Evolutionary conservation across 2,797 vertebrate genomes (phyloP), one percentile per base, ranked within the genome.

Genomic region (Labroides dimidiatus): DNA sequence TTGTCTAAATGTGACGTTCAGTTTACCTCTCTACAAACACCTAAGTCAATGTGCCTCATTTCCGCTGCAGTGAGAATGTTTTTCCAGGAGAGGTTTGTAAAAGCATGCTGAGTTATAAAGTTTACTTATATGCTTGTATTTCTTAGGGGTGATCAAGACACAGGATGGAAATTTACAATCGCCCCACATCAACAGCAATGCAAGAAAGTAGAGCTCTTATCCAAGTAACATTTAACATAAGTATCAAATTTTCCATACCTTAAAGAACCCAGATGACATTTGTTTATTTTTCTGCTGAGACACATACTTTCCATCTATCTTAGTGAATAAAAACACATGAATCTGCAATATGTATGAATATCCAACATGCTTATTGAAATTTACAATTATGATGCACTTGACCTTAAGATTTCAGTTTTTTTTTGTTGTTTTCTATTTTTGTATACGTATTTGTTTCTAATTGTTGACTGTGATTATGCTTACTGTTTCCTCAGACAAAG

Each of bases 61-160:
- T 73, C 73, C 41, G 2, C 61, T 20, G 42, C 24, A 12, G 17
- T 20, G 6, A 17, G 2, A 21, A 39, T 24, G 5, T 68, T 58
- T 43, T 69, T 70, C 59, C 65, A 42, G 53, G 60, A 56, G 17
- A 20, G 21, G 41, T 57, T 75, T 1, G 13, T 72, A 45, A 72
- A 58, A 67, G 10, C 37, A 30, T 24, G n/a, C 39, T 5, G 20
- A 57, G 39, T 61, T 27, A 20, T 3, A 12, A 24, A 48, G 57
- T 72, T 54, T 71, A 12, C 53, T 48, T 56, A 62, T 5, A 53
- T 11, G 20, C 36, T 54, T 16, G 1, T 41, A 24, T 15, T 24
- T 59, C 45, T 41, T 54, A 19, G 0, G 24, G 44, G 49, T 13
- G 39, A 36, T 50, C 17, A 49, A 52, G 16, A 72, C 1, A 19